These are phyloP conservation scores for Trachelus troglodyta DNA, from an alignment of 2,888 invertebrate genomes.

Conservation along the genomic window DNA sequence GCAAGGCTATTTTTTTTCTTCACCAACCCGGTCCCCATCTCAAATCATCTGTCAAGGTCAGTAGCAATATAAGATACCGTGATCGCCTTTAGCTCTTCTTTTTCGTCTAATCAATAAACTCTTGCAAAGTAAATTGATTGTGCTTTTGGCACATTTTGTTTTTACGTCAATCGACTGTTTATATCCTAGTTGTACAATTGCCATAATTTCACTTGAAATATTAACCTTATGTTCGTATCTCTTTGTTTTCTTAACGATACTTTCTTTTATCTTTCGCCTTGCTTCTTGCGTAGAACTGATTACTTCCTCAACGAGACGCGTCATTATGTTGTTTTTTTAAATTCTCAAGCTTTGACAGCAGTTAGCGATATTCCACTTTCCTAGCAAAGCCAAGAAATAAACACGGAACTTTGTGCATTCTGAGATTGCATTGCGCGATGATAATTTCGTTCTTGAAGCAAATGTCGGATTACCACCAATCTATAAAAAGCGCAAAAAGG, in stretches of 20 bases:
- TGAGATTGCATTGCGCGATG: background rate
- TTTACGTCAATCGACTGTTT: background rate
- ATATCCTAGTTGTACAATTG: background rate
- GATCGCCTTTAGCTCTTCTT: no score
- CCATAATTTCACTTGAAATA: background rate
- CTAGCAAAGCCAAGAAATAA: background rate
- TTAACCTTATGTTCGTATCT: background rate
- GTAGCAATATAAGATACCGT: background rate
- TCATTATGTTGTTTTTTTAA: background rate
- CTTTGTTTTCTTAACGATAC: no score
- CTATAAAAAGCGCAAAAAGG: background rate
- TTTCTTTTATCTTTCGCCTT: no score
- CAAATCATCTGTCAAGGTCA: background rate
- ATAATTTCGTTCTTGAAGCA: background rate
- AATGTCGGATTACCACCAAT: background rate
- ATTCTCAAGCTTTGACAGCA: background rate
- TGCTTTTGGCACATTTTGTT: background rate
- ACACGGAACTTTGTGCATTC: background rate
- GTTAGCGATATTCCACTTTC: background rate
- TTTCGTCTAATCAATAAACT: background rate
- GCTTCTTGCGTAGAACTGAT: background rate
- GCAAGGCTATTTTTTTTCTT: conserved; percentile 13
- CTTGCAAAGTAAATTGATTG: background rate
- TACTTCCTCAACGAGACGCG: background rate
- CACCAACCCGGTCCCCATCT: background rate